Evolutionary conservation across 2,888 invertebrate genomes (phyloP).

Genomic region (Taenaris catops): DNA sequence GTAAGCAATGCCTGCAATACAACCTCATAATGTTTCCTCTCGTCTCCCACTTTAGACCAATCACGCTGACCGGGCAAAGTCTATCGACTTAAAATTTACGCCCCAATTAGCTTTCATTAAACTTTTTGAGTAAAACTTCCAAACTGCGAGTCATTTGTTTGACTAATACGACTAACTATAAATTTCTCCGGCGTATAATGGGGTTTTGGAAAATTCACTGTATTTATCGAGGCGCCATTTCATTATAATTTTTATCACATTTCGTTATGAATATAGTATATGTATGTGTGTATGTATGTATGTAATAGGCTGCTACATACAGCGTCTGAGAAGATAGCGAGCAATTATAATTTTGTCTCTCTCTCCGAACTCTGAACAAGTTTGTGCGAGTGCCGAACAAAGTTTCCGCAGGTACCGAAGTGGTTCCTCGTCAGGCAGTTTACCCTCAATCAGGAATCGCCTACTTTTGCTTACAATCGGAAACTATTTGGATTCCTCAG

Average conservation of each 20-base stretch:
- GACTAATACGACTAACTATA: slow-evolving; percentile 11
- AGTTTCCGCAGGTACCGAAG: slow-evolving; percentile 1
- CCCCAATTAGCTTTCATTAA: slow-evolving; percentile 18
- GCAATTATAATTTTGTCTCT: slow-evolving; percentile 15
- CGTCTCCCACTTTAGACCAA: too few relatives aligned
- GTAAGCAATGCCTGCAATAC: too few relatives aligned
- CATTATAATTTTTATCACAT: too few relatives aligned
- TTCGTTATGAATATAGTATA: too few relatives aligned
- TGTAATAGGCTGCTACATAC: too few relatives aligned
- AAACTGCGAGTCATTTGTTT: slow-evolving; percentile 9
- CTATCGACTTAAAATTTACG: slow-evolving; percentile 16
- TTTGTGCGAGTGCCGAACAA: slow-evolving; percentile 13
- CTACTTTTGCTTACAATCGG: slow-evolving; percentile 10
- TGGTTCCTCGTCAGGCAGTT: slow-evolving; percentile 10
- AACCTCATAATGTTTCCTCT: too few relatives aligned
- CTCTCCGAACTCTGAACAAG: slow-evolving; percentile 7
- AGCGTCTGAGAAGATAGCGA: too few relatives aligned
- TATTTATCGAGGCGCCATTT: too few relatives aligned
- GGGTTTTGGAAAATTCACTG: too few relatives aligned
- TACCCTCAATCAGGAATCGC: slow-evolving; percentile 14
- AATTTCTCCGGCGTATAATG: slow-evolving; percentile 6
- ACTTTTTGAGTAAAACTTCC: slow-evolving; percentile 13
- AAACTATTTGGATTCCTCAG: slow-evolving; percentile 12
- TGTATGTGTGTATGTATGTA: too few relatives aligned
- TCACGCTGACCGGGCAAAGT: background rate